These are phyloP conservation scores for Poecile atricapillus DNA, from an alignment of 2,113 vertebrate genomes.

Conservation along the genomic window DNA sequence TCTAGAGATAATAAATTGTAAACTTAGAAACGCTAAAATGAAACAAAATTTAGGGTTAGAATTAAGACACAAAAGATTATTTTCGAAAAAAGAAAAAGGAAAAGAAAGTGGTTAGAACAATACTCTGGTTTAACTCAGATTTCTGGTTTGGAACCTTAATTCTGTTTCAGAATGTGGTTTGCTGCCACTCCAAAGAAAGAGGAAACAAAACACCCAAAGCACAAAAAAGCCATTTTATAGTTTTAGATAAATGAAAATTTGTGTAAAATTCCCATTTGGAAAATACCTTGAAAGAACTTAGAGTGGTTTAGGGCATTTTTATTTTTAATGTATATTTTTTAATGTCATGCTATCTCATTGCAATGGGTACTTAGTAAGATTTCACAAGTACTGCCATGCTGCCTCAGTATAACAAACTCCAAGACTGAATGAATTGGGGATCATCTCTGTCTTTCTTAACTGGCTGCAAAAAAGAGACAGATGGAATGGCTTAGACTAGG, in stretches of 20 bases:
- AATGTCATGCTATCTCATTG: neutral
- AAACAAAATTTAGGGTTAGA: neutral
- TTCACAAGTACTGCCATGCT: neutral
- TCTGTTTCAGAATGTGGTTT: neutral
- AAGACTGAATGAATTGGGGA: neutral
- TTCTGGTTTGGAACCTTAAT: neutral
- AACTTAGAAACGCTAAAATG: neutral
- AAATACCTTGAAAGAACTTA: neutral
- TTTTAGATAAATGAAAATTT: neutral
- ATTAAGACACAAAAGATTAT: neutral
- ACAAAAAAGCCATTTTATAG: neutral
- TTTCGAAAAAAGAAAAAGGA: neutral
- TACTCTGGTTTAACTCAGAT: neutral
- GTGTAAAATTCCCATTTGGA: neutral
- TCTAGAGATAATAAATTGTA: neutral
- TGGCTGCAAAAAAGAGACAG: neutral
- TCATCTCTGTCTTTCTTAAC: neutral
- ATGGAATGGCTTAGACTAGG: neutral
- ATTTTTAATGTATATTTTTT: neutral
- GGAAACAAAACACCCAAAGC: neutral
- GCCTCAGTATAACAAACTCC: neutral
- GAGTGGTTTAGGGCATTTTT: neutral
- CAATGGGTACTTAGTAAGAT: neutral
- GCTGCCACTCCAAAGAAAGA: neutral
- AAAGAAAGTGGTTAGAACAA: neutral